Base-by-base conservation (phyloP, 2,888 invertebrate genomes). In the Ommatoiulus sabulosus region DNA sequence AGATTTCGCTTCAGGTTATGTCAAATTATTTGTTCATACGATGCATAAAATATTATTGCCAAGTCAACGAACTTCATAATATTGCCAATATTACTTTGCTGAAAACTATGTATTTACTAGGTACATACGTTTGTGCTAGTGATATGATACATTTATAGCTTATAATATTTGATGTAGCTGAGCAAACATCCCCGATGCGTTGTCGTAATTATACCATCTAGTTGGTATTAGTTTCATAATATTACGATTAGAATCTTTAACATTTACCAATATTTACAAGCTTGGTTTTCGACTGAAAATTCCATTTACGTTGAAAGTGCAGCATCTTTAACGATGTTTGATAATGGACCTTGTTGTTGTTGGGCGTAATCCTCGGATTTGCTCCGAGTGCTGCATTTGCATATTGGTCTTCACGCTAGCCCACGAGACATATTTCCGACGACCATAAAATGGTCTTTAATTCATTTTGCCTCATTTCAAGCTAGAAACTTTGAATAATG, bases 401-500 rank as follows among this genome's bases (percentile, higher is more conserved):
- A 72, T 72, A 72, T 72, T 72, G 63, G 63, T 72, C 63, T 20
- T 72, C 20, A 20, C 24, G 20, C 52, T 3, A n/a, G 63, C 63
- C 63, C 63, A 72, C n/a, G 24, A 72, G 63, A 72, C 63, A 72
- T 20, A 72, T 72, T 10, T n/a, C n/a, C 63, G 63, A 5, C 20
- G 63, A 20, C 63, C 4, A 72, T 72, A 72, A 72, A 72, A 20
- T 72, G 63, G 63, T 72, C 63, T 63, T 63, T 72, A 72, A 72
- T 72, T 72, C 63, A 72, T 72, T 72, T 72, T 72, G 63, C 20
- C n/a, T 72, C 63, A 72, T 72, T 72, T 20, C 63, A 20, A 20
- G 63, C 63, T 72, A 72, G 63, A 72, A 72, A 72, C n/a, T 72
- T 72, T 72, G 63, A 24, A 72, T 72, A 72, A 72, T 20, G 63